Base-by-base conservation (phyloP, 2,797 vertebrate species). In the Myripristis murdjan region DNA sequence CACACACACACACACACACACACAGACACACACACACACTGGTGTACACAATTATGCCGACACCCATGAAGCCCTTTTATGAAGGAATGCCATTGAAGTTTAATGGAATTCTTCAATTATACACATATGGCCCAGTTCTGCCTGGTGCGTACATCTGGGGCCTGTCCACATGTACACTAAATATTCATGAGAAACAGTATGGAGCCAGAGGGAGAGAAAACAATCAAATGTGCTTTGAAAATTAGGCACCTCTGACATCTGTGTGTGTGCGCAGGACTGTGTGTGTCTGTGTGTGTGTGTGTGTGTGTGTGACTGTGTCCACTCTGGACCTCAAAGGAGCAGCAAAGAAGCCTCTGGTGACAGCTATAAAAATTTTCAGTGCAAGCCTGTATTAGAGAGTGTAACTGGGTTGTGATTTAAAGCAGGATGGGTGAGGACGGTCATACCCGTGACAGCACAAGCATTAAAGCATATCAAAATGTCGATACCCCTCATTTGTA, bases 121-220 rank as follows among this genome's bases (percentile, higher is more conserved):
- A 75, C 46, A 81, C 72, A 73, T 5, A 4, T 62, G 87, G 49
- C 84, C 86, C 76, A 88, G 64, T 85, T 91, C 62, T 64, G 64
- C 51, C 56, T 55, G 1, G 54, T 10, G 70, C 58, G 26, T 22
- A 75, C 75, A 81, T 70, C 67, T 73, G 66, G 52, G 52, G 55
- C 56, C 28, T 15, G 58, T 51, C 67, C 23, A 59, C 22, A 31
- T 7, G 6, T 7, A 1, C n/a, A 0, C 33, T 83, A 76, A 83
- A 91, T 85, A 87, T 86, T 87, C 63, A 85, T 76, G 70, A 75
- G 66, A 14, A 75, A 52, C 43, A 72, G 39, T 60, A 66, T 54
- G 39, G 39, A 73, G 68, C 70, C 47, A 56, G 47, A 11, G 41
- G 35, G 70, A 37, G 54, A 35, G 31, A 24, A 56, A 71, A 67